Conservation (phyloP, 2,888 invertebrate genomes). For the Oligia fasciuncula region DNA sequence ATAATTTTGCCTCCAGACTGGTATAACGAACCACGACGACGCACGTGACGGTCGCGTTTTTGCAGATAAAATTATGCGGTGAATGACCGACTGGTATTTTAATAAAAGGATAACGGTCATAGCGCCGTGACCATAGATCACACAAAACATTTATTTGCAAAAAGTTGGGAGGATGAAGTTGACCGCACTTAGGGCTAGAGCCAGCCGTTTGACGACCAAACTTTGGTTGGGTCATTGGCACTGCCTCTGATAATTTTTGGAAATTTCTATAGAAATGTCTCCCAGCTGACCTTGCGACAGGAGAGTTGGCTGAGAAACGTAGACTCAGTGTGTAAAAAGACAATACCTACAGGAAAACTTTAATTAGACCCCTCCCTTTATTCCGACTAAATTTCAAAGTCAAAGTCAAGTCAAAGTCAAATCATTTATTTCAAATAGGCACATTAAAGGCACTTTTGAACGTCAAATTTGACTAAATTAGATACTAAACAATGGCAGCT, state of each 20-base stretch:
- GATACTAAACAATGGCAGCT: neutral
- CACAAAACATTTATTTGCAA: constrained; percentile 24
- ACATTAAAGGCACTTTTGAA: no score
- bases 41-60: constrained; percentile 27
- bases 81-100: constrained; percentile 42
- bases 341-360: neutral
- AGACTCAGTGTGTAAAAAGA: neutral
- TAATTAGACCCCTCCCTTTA: neutral
- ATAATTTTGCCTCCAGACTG: constrained; percentile 46
- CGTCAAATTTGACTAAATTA: no score
- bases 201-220: constrained; percentile 3
- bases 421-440: no score
- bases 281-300: neutral
- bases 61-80: constrained; percentile 40
- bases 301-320: neutral
- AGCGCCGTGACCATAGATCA: constrained; percentile 34
- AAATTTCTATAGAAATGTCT: neutral
- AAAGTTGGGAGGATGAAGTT: constrained; percentile 19
- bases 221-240: neutral
- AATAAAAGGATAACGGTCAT: constrained; percentile 42
- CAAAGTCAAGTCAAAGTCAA: no score
- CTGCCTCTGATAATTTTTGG: neutral
- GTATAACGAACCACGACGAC: neutral
- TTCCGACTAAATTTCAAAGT: neutral
- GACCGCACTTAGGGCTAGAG: constrained; percentile 11